Evolutionary conservation across 23 tunicate genomes (phyloP).

Genomic region (Halocynthia aurantium): DNA sequence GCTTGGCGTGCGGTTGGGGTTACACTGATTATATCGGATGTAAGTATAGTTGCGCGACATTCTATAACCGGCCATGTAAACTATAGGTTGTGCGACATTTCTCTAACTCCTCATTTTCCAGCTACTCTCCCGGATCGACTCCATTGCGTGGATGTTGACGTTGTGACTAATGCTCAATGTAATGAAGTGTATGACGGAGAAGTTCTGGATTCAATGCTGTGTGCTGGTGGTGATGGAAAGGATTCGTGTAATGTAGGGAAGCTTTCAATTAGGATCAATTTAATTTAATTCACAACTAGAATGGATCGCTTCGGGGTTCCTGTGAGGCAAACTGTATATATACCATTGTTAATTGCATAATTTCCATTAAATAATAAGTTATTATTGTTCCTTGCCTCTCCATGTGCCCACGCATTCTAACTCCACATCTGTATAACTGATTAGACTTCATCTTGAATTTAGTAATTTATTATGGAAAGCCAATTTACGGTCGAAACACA

Average conservation of each 20-base stretch:
- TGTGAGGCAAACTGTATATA: no score
- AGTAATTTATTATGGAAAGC: no score
- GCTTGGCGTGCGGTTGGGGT: constrained; percentile 88
- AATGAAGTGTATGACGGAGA: constrained; percentile 66
- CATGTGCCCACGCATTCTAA: no score
- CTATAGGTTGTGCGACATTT: background rate
- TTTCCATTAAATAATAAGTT: no score
- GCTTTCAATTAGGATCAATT: no score
- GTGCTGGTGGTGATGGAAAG: constrained; percentile 36
- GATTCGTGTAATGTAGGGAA: constrained; percentile 85
- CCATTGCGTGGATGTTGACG: constrained; percentile 47
- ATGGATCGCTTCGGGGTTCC: no score
- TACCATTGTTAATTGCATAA: no score
- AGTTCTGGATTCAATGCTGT: constrained; percentile 49
- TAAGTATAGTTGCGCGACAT: constrained; percentile 18
- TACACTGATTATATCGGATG: constrained; percentile 48
- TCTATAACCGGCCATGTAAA: background rate
- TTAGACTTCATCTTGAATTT: no score
- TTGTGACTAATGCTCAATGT: constrained; percentile 46
- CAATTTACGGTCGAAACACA: no score
- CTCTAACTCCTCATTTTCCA: background rate
- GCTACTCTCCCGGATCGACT: constrained; percentile 40
- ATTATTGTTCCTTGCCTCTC: no score
- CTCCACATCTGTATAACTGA: no score
- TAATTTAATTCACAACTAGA: no score